Evolutionary conservation across 2,888 invertebrate species (phyloP), one percentile per base, ranked within the genome.

Genomic region (Herminia tarsipennalis): DNA sequence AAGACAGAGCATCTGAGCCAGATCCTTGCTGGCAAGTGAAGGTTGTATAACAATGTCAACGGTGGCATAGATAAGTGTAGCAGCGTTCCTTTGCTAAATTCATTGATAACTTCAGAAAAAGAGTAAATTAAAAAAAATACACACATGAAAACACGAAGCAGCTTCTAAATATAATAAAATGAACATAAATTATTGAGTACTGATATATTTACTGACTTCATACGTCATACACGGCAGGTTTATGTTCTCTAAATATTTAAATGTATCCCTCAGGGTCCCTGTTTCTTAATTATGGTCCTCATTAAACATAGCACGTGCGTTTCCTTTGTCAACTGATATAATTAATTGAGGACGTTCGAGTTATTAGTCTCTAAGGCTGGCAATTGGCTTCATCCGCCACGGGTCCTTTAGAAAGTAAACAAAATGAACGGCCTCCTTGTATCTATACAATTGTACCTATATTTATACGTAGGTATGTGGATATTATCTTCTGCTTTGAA

Each of bases 251-350:
- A 41, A 50, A 44, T 43, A 41, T 30, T 43, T 25, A 1, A 39
- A 47, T 36, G 22, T 37, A 27, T n/a, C 35, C 41, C 43, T 13
- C 20, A 17, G 37, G 27, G 13, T 22, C 44, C 34, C 30, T 40
- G 29, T 27, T 42, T 28, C 17, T 45, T 42, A 44, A 44, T 35
- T 29, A 59, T 39, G 41, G 24, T 12, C 10, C 21, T 47, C 33
- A 39, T 55, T 50, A 42, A 51, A 51, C 39, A 53, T 42, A 33
- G 44, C 21, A 42, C 43, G 17, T 9, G 8, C 28, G 20, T 42
- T 53, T 22, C 22, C 47, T 45, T 34, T 34, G 36, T 55, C 10
- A 6, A 48, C 45, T 45, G 17, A 37, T 20, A 25, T 37, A 43
- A 51, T 55, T 55, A 51, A 45, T 38, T 42, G 27, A 40, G 13